phyloP scores from a whole-genome alignment of 2,113 vertebrate species.

The Ptyas mucosa region DNA sequence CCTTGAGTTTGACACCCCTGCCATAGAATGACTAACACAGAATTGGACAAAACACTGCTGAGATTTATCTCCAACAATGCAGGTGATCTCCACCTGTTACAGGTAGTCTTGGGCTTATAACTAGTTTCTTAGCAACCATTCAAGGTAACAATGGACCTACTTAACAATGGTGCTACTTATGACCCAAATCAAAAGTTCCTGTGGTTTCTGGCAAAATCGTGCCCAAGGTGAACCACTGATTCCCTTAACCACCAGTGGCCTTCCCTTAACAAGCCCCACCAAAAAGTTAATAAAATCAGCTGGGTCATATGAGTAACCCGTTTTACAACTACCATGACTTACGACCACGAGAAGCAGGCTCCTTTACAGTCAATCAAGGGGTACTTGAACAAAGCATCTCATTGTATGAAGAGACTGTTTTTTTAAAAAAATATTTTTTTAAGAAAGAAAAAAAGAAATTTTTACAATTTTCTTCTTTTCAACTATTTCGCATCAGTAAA shows the following conservation, averaged over 20 bases:
- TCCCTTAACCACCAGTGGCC: not conserved
- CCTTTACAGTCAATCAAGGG: not conserved
- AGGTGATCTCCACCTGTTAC: not conserved
- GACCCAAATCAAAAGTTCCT: not conserved
- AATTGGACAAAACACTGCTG: conserved; percentile 1
- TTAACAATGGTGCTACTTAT: not conserved
- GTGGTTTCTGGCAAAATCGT: not conserved
- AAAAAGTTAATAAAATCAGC: not conserved
- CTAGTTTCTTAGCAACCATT: not conserved
- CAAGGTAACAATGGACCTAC: not conserved
- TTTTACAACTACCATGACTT: not conserved
- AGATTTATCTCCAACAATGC: conserved; percentile 7
- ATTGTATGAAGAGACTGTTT: too few relatives aligned
- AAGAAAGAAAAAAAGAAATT: too few relatives aligned
- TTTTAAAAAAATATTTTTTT: too few relatives aligned
- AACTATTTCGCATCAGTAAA: too few relatives aligned
- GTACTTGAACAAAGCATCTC: not conserved
- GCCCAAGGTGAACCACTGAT: not conserved
- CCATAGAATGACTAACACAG: not conserved
- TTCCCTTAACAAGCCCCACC: not conserved
- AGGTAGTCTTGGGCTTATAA: not conserved
- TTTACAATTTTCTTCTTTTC: too few relatives aligned
- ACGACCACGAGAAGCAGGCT: not conserved
- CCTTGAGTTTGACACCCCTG: too few relatives aligned
- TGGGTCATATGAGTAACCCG: not conserved